phyloP scores from a whole-genome alignment of 2,888 invertebrate genomes.

The Copidosoma aretas region DNA sequence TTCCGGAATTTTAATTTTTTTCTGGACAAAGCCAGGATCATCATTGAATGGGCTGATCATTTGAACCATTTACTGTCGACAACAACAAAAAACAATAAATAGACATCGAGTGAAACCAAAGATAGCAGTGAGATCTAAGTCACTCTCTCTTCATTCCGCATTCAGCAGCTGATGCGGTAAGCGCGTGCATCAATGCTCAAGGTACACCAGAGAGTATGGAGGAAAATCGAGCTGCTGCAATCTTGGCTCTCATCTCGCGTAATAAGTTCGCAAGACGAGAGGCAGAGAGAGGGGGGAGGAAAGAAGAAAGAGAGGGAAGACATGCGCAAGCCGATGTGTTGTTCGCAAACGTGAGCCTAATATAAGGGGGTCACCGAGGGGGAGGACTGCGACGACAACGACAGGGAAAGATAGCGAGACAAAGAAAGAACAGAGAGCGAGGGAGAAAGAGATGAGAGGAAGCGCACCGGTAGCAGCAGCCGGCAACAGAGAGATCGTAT shows the following conservation, averaged over 20 bases:
- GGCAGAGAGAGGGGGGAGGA: background rate
- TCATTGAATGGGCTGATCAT: too few species aligned
- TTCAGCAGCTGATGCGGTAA: background rate
- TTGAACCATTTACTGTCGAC: too few species aligned
- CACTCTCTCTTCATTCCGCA: background rate
- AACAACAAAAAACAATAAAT: too few species aligned
- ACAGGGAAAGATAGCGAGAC: background rate
- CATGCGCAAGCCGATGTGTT: background rate
- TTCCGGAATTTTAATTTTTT: too few species aligned
- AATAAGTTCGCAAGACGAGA: constrained; percentile 25
- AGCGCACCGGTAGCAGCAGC: background rate
- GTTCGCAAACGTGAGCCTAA: constrained; percentile 15
- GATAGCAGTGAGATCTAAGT: too few species aligned
- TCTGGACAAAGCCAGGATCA: too few species aligned
- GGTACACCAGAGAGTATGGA: background rate
- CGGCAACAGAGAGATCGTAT: too few species aligned
- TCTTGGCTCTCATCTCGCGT: constrained; percentile 26
- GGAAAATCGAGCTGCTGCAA: constrained; percentile 1
- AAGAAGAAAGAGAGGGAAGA: background rate
- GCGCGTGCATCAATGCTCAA: background rate
- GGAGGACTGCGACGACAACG: background rate
- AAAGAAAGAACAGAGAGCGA: background rate
- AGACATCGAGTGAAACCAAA: background rate
- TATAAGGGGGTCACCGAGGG: constrained; percentile 32
- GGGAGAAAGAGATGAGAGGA: background rate